Evolutionary conservation across 2,888 invertebrate genomes (phyloP).

Genomic region (Pseudoips prasinana): DNA sequence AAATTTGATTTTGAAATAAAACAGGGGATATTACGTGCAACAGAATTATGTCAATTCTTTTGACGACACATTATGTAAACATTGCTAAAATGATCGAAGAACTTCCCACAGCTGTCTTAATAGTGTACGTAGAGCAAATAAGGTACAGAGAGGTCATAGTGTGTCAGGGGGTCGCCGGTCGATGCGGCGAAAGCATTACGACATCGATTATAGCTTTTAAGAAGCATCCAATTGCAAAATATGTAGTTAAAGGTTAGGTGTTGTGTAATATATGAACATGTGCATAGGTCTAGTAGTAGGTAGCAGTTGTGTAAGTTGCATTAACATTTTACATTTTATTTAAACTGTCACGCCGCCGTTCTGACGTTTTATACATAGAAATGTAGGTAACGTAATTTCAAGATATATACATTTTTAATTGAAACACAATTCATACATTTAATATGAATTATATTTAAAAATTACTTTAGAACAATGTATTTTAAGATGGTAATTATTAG

Average conservation of each 20-base stretch:
- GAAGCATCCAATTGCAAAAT: conserved; percentile 39
- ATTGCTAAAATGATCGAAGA: conserved; percentile 20
- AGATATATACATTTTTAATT: too few species aligned
- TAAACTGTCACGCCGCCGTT: too few species aligned
- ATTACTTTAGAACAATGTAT: too few species aligned
- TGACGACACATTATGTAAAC: conserved; percentile 23
- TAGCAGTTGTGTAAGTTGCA: background rate
- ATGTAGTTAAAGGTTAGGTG: conserved; percentile 35
- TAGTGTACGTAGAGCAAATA: conserved; percentile 28
- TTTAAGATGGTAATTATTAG: too few species aligned
- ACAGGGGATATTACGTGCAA: too few species aligned
- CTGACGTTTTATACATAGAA: too few species aligned
- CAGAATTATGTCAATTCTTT: too few species aligned
- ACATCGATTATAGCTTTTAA: conserved; percentile 42
- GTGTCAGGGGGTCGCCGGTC: conserved; percentile 35
- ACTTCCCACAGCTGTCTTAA: conserved; percentile 23
- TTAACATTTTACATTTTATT: too few species aligned
- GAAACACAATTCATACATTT: too few species aligned
- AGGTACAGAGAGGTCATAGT: conserved; percentile 34
- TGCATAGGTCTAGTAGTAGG: conserved; percentile 25
- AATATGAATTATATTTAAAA: too few species aligned
- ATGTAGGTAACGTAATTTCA: too few species aligned
- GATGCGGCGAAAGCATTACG: conserved; percentile 43
- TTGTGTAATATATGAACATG: conserved; percentile 42
- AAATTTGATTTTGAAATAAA: too few species aligned